These are phyloP conservation scores for Zaprionus vittiger DNA, from an alignment of 1,140 invertebrate genomes.

Conservation along the genomic window DNA sequence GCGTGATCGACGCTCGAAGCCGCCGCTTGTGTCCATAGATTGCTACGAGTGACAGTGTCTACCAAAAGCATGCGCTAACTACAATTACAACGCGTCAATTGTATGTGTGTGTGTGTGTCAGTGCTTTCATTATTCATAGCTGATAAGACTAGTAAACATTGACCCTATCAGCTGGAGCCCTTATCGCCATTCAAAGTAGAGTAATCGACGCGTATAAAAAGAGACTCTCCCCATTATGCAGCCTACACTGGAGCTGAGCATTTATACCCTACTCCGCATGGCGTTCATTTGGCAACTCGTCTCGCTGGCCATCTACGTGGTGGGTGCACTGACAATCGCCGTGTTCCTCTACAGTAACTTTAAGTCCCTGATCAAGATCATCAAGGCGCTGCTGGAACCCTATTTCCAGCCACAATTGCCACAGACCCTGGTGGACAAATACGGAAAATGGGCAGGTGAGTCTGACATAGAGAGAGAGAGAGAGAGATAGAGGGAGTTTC, in stretches of 20 bases:
- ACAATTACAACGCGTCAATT: not conserved
- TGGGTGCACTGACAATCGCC: slow-evolving; percentile 84
- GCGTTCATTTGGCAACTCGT: slow-evolving; percentile 74
- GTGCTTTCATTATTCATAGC: not conserved
- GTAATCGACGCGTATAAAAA: slow-evolving; percentile 26
- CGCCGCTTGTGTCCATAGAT: slow-evolving; percentile 58
- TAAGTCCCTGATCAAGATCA: slow-evolving; percentile 85
- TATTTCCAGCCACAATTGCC: slow-evolving; percentile 86
- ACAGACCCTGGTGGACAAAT: slow-evolving; percentile 85
- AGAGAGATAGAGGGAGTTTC: not conserved
- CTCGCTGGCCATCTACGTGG: slow-evolving; percentile 64
- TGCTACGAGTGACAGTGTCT: not conserved
- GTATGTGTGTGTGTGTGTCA: not conserved
- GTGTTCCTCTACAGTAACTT: slow-evolving; percentile 85
- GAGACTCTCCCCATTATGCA: slow-evolving; percentile 59
- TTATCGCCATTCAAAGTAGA: slow-evolving; percentile 21
- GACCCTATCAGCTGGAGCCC: slow-evolving; percentile 7
- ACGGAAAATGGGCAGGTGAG: slow-evolving; percentile 87
- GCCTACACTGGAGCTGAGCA: slow-evolving; percentile 64
- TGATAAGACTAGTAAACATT: slow-evolving; percentile 8
- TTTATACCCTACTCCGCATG: slow-evolving; percentile 72
- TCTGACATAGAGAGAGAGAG: slow-evolving; percentile 8
- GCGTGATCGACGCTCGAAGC: slow-evolving; percentile 70
- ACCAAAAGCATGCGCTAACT: not conserved
- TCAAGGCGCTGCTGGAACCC: slow-evolving; percentile 85